Evolutionary conservation across 23 tunicate species (phyloP).

Genomic region (Ciona savignyi): DNA sequence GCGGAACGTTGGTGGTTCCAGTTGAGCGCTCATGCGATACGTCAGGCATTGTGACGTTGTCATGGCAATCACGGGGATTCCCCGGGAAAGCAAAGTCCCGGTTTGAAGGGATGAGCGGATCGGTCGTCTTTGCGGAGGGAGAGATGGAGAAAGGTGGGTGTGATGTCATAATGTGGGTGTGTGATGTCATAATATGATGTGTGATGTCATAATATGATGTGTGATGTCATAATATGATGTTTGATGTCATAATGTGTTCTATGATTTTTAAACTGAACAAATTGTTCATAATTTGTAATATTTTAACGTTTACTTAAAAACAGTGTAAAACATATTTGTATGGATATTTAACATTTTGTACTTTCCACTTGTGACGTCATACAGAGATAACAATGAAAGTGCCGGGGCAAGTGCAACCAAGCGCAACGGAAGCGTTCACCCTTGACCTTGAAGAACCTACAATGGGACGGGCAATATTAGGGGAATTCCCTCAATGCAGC

Average conservation of each 20-base stretch:
- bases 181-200: too few species aligned
- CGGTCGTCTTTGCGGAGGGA: slow-evolving; percentile 56
- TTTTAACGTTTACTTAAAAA: too few species aligned
- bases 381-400: slow-evolving; percentile 38
- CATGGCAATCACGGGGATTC: slow-evolving; percentile 65
- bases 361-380: neutral
- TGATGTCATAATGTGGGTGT: too few species aligned
- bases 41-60: slow-evolving; percentile 39
- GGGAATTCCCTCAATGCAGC: slow-evolving; percentile 52
- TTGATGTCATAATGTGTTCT: too few species aligned
- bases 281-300: too few species aligned
- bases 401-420: slow-evolving; percentile 41
- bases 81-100: slow-evolving; percentile 72
- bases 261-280: too few species aligned
- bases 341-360: neutral
- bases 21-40: slow-evolving; percentile 58
- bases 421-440: slow-evolving; percentile 35
- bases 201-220: too few species aligned
- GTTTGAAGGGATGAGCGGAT: slow-evolving; percentile 67
- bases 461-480: slow-evolving; percentile 65
- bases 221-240: too few species aligned
- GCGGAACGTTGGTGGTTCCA: slow-evolving; percentile 52
- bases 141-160: slow-evolving; percentile 57
- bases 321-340: too few species aligned
- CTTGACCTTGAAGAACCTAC: slow-evolving; percentile 78